These are phyloP conservation scores for Melieria crassipennis DNA, from an alignment of 2,888 invertebrate species.

Conservation along the genomic window DNA sequence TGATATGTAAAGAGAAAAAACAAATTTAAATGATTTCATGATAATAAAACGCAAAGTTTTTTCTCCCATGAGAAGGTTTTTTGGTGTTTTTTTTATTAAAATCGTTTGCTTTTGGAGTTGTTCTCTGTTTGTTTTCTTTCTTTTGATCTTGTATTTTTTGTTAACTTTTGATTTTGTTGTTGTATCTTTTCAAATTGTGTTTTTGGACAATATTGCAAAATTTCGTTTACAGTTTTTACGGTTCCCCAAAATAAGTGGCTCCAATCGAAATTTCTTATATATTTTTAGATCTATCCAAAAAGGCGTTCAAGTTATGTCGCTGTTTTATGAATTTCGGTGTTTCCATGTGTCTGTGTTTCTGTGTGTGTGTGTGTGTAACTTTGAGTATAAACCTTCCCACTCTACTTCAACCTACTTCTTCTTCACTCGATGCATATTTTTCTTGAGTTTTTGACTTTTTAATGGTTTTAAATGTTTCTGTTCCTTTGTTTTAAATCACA, in stretches of 20 bases:
- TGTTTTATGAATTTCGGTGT: background rate
- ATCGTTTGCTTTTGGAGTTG: background rate
- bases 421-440: too few species aligned
- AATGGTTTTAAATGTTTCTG: background rate
- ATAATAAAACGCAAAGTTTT: constrained; percentile 5
- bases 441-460: too few species aligned
- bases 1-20: too few species aligned
- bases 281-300: constrained; percentile 1
- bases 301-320: background rate
- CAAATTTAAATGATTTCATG: too few species aligned
- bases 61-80: constrained; percentile 28
- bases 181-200: constrained; percentile 2
- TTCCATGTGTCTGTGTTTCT: background rate
- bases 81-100: constrained; percentile 13
- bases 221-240: constrained; percentile 4
- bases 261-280: background rate
- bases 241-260: constrained; percentile 12
- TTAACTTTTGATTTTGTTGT: constrained; percentile 4
- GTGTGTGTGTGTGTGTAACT: background rate
- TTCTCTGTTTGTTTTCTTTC: constrained; percentile 11
- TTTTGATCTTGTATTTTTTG: constrained; percentile 8
- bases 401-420: background rate
- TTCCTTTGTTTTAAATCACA: constrained; percentile 9
- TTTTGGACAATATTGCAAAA: constrained; percentile 10
- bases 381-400: constrained; percentile 8